Evolutionary conservation across 2,113 vertebrate genomes (phyloP), one percentile per base, ranked within the genome.

Genomic region (Regulus satrapa): DNA sequence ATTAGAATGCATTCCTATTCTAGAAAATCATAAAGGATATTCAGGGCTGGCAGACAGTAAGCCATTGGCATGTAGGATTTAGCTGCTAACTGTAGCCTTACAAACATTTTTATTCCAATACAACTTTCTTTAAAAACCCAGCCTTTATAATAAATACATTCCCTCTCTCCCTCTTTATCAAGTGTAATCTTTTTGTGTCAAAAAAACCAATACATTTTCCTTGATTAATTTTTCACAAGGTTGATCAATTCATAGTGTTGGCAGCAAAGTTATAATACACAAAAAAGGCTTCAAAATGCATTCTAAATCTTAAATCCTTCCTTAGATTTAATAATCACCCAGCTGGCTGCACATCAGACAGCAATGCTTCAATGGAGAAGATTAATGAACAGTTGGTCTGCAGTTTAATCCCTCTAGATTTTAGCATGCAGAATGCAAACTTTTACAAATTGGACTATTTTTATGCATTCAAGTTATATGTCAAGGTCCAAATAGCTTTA

Each of bases 321-420:
- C 89, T 91, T 73, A 96, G 74, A 96, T 93, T 95, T 95, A 93
- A 93, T 96, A 95, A 81, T 94, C 76, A 96, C 51, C 63, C 96
- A 94, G 75, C 40, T 88, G 71, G 81, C 62, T 94, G 75, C 40
- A 96, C 81, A 95, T 96, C 94, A 95, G 64, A 96, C 68, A 90
- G 87, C 75, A 89, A 88, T 59, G 71, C 68, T 87, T 95, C 84
- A 97, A 89, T 82, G 9, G 71, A n/a, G 68, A 97, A 97, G 91
- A 95, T 89, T 95, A 97, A 95, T 78, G 63, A 97, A 76, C 73
- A 94, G 94, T 95, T 97, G 83, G 73, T 92, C 88, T 82, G 72
- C 55, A 80, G 94, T 64, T 95, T 96, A 97, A 96, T 97, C 85
- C 46, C 78, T 90, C 94, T 45, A 84, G 84, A 94, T 92, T 97